Evolutionary conservation across 2,888 invertebrate species (phyloP), one percentile per base, ranked within the genome.

Genomic region (Andricus quercusramuli): DNA sequence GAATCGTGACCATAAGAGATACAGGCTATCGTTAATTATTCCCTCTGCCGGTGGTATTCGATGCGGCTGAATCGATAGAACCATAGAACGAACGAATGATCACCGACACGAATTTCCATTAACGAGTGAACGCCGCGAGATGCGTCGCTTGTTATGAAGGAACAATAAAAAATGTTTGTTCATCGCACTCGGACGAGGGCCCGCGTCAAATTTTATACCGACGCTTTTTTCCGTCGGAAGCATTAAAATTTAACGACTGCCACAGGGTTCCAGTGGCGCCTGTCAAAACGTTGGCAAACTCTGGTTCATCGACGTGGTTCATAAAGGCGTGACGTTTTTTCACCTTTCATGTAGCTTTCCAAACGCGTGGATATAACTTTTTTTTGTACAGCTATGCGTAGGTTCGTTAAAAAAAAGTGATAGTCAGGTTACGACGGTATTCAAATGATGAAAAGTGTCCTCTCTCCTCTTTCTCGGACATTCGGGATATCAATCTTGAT

Each of bases 171-270:
- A 70, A 51, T 70, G 47, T 47, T 25, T 51, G 51, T 70, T 70
- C 70, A 70, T 70, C 70, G 70, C 70, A 70, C 51, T 20, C 70
- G 29, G 29, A 47, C 70, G 51, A 70, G 51, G 70, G 70, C 70
- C 32, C 29, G 51, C 51, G 32, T 70, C 70, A 70, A 70, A 51
- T 70, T 70, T 70, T 51, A 70, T 70, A 51, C 11, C 51, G 9
- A 51, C 47, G 47, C 9, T 51, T 51, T 70, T 44, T n/a, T 29
- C 66, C 64, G 41, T 51, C 82, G 74, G 64, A 79, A 77, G 83
- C 83, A 84, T 85, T 84, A 87, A 88, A 88, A 87, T 86, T 88
- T 86, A 85, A 88, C 83, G 84, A 78, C 80, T 83, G 83, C 51
- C 51, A 20, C 70, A 70, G 70, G 51, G 47, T 70, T 29, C 29